Evolutionary conservation across 2,888 invertebrate genomes (phyloP).

Genomic region (Eupeodes latifasciatus): DNA sequence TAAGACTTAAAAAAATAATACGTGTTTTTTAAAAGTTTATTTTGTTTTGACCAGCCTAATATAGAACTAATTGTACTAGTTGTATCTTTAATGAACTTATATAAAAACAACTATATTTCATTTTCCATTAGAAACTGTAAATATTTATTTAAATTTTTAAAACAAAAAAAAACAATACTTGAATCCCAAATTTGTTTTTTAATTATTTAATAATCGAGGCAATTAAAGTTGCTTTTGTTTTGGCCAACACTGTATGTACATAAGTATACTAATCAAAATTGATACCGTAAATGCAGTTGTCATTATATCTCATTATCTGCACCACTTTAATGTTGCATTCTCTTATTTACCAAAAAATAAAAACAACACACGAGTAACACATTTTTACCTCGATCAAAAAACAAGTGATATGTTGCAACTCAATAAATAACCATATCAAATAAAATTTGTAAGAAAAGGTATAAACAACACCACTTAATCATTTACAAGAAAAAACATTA

Average conservation of each 20-base stretch:
- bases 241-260: not conserved
- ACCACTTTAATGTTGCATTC: slow-evolving; percentile 17
- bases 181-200: too few species aligned
- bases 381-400: not conserved
- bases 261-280: slow-evolving; percentile 16
- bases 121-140: too few species aligned
- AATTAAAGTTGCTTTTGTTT: too few species aligned
- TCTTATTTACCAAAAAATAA: not conserved
- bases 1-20: too few species aligned
- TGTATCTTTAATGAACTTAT: too few species aligned
- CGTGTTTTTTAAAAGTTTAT: too few species aligned
- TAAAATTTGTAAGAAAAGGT: slow-evolving; percentile 15
- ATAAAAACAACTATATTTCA: too few species aligned
- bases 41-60: too few species aligned
- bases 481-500: not conserved
- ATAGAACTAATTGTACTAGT: too few species aligned
- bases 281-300: slow-evolving; percentile 15
- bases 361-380: not conserved
- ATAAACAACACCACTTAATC: not conserved
- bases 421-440: slow-evolving; percentile 15
- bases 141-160: too few species aligned
- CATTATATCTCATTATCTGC: slow-evolving; percentile 39
- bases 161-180: too few species aligned
- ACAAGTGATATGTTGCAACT: slow-evolving; percentile 25
- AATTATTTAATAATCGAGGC: too few species aligned